phyloP scores from a whole-genome alignment of 2,888 invertebrate genomes.

The Patella ulyssiponensis region DNA sequence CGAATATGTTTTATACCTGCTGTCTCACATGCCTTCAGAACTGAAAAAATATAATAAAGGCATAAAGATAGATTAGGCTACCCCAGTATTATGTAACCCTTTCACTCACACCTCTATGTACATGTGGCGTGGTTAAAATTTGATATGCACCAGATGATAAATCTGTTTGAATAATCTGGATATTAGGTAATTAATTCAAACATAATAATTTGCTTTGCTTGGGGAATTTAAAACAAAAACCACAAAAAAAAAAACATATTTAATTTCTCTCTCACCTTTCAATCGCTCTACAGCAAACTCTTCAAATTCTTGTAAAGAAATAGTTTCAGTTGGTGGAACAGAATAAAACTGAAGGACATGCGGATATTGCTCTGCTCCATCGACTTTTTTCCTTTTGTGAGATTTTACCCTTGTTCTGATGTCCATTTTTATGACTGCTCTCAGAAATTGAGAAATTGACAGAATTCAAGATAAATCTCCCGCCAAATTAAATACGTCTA shows the following conservation, averaged over 20 bases:
- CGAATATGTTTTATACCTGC: conserved; percentile 75
- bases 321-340: conserved; percentile 81
- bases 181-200: too few relatives aligned
- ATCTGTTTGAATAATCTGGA: too few relatives aligned
- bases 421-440: not conserved
- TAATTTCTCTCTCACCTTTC: conserved; percentile 73
- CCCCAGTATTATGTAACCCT: too few relatives aligned
- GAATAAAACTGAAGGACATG: conserved; percentile 78
- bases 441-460: too few relatives aligned
- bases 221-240: too few relatives aligned
- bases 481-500: conserved; percentile 28
- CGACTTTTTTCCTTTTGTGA: conserved; percentile 8
- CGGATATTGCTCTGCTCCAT: conserved; percentile 25
- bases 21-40: conserved; percentile 84
- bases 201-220: too few relatives aligned
- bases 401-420: not conserved
- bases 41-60: conserved; percentile 62
- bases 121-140: too few relatives aligned
- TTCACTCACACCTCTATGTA: too few relatives aligned
- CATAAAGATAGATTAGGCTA: too few relatives aligned
- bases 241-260: too few relatives aligned
- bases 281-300: conserved; percentile 87
- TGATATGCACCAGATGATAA: too few relatives aligned
- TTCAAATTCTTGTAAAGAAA: conserved; percentile 89
- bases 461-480: conserved; percentile 21